A percentile compares a stretch with the other conserved stretches of the same genome.
phyloP scores from a whole-genome alignment of 2,113 vertebrate genomes.

The Gymnorhina tibicen region DNA sequence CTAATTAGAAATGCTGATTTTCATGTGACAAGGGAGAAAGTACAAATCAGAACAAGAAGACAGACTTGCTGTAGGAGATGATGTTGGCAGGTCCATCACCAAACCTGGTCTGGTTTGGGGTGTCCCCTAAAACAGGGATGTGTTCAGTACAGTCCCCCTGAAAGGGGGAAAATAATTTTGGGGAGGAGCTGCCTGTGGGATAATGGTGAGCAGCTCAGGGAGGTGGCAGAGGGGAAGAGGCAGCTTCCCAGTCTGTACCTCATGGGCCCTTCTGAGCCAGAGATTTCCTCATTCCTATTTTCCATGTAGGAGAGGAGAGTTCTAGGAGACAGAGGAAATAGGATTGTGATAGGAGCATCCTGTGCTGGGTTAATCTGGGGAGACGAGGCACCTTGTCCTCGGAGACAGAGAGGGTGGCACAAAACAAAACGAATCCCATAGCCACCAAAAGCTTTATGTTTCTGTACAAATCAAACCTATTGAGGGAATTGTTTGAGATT shows the following conservation, averaged over 20 bases:
- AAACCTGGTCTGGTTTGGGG: not conserved
- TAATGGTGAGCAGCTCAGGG: not conserved
- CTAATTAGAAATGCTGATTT: not conserved
- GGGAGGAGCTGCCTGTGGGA: not conserved
- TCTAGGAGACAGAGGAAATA: not conserved
- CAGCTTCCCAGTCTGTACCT: not conserved
- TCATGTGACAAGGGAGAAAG: not conserved
- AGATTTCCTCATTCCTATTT: not conserved
- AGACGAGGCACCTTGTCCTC: not conserved
- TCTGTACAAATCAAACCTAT: not conserved
- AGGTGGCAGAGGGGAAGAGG: not conserved
- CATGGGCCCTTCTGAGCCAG: not conserved
- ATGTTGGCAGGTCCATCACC: too few species aligned
- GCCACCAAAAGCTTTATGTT: not conserved
- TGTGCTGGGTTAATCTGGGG: not conserved
- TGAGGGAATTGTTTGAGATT: not conserved
- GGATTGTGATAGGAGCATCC: too few species aligned
- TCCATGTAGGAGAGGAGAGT: not conserved
- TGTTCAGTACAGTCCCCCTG: not conserved
- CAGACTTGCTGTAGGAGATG: not conserved
- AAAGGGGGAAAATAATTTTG: accelerated
- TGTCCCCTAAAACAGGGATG: not conserved
- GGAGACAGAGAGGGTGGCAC: not conserved
- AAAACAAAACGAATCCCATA: not conserved
- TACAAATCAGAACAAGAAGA: not conserved